Evolutionary conservation across 1,140 invertebrate genomes (phyloP).

Genomic region (Saccostrea cuccullata): DNA sequence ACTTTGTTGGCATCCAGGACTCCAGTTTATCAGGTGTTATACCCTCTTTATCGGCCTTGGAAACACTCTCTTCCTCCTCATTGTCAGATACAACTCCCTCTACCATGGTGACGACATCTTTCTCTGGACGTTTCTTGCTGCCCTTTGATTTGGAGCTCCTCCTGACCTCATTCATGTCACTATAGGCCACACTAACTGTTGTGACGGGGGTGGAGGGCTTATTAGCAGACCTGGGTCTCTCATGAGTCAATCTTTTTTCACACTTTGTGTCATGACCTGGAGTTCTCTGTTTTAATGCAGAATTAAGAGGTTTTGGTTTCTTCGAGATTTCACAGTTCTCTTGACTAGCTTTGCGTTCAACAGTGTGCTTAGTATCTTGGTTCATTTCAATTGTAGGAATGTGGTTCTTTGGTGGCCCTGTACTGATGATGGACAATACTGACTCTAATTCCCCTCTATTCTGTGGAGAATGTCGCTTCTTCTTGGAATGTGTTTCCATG

Average conservation of each 20-base stretch:
- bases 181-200: constrained; percentile 63
- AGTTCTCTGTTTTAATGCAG: background rate
- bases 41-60: constrained; percentile 19
- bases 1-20: constrained; percentile 53
- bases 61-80: constrained; percentile 52
- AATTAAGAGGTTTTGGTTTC: background rate
- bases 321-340: background rate
- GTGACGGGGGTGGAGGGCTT: constrained; percentile 56
- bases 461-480: background rate
- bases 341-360: background rate
- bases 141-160: constrained; percentile 41
- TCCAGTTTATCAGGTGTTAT: constrained; percentile 52
- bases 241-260: constrained; percentile 31
- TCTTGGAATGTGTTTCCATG: constrained; percentile 25
- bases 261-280: constrained; percentile 1
- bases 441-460: constrained; percentile 21
- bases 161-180: constrained; percentile 47
- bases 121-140: constrained; percentile 51
- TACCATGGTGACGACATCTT: constrained; percentile 66
- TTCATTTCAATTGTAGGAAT: constrained; percentile 19
- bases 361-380: constrained; percentile 17
- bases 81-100: constrained; percentile 56
- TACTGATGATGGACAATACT: constrained; percentile 42
- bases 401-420: background rate
- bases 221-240: constrained; percentile 51